Evolutionary conservation across 1,140 invertebrate genomes (phyloP).

Genomic region (Mesaphorura yosii): DNA sequence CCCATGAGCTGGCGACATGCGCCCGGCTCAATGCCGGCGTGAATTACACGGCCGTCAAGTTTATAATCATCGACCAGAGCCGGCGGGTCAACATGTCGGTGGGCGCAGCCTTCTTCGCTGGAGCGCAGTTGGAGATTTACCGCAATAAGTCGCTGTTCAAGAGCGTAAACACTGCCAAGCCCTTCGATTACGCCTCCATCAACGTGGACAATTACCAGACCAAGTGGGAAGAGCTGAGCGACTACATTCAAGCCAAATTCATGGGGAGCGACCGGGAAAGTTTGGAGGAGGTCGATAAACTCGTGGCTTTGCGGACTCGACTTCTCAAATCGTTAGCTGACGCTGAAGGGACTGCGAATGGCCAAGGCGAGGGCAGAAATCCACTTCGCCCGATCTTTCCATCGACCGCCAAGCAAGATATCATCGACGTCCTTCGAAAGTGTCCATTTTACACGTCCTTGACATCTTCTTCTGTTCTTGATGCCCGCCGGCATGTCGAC

Average conservation of each 20-base stretch:
- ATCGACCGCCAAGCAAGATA: conserved; percentile 4
- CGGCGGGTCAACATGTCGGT: conserved; percentile 13
- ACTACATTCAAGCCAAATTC: conserved; percentile 18
- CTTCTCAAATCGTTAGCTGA: background rate
- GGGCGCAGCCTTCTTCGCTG: conserved; percentile 8
- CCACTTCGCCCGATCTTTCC: background rate
- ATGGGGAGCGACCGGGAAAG: conserved; percentile 9
- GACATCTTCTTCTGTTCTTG: background rate
- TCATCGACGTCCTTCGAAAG: background rate
- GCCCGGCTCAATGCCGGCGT: background rate
- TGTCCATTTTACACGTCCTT: conserved; percentile 4
- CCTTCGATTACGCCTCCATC: conserved; percentile 7
- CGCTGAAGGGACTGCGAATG: background rate
- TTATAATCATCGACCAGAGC: conserved; percentile 5
- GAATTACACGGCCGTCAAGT: conserved; percentile 2
- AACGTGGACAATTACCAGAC: conserved; percentile 5
- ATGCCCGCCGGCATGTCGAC: background rate
- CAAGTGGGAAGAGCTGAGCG: background rate
- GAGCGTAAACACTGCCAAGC: conserved; percentile 5
- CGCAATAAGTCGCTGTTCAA: background rate
- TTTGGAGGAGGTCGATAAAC: conserved; percentile 11
- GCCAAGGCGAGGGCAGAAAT: background rate
- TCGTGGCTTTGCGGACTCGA: conserved; percentile 3
- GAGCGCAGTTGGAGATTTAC: conserved; percentile 1
- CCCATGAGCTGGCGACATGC: conserved; percentile 5